Conservation (phyloP, 1,140 invertebrate species). For the Drosophila mojavensis region DNA sequence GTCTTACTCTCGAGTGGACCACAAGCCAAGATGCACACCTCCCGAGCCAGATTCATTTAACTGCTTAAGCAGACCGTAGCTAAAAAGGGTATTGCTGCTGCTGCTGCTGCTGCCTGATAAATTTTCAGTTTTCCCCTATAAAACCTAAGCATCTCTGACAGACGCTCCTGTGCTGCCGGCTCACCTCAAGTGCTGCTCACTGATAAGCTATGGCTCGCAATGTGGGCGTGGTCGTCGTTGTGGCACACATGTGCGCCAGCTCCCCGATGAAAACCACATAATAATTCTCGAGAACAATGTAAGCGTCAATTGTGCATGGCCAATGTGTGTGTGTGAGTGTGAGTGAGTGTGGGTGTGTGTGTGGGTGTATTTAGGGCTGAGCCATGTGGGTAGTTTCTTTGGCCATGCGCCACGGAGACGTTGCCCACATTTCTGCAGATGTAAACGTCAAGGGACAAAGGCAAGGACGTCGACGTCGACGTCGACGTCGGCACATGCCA, state of each 20-base stretch:
- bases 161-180: constrained; percentile 39
- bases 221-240: constrained; percentile 7
- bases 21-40: constrained; percentile 55
- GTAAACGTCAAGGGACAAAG: constrained; percentile 69
- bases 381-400: constrained; percentile 67
- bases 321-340: constrained; percentile 35
- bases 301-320: constrained; percentile 80
- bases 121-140: constrained; percentile 45
- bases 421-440: constrained; percentile 64
- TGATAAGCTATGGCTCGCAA: constrained; percentile 53
- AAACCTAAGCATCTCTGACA: constrained; percentile 48
- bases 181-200: constrained; percentile 47
- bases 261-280: constrained; percentile 70
- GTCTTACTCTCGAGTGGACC: constrained; percentile 60
- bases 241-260: constrained; percentile 51
- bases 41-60: constrained; percentile 46
- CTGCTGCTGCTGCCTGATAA: constrained; percentile 51
- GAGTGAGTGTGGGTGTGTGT: constrained; percentile 11
- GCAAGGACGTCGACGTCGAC: constrained; percentile 39
- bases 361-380: constrained; percentile 9
- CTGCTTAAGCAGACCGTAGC: constrained; percentile 43
- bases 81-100: constrained; percentile 48
- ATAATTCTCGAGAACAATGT: constrained; percentile 80
- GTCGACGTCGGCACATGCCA: constrained; percentile 70
- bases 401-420: constrained; percentile 37